Evolutionary conservation across 2,797 vertebrate genomes (phyloP).

Genomic region (Urosaurus nigricauda): DNA sequence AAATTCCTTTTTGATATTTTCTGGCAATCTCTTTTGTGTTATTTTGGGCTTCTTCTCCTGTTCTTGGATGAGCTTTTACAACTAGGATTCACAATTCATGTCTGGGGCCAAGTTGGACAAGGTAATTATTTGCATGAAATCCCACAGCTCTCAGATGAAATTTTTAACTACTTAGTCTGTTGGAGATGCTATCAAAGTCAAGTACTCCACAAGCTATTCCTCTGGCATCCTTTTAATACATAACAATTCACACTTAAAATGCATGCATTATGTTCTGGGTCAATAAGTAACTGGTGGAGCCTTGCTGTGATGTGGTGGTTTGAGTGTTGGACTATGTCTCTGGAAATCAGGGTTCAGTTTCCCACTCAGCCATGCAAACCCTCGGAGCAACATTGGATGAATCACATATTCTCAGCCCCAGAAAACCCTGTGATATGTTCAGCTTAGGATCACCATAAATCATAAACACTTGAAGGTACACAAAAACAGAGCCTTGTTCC

Average conservation of each 20-base stretch:
- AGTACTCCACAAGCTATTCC: neutral
- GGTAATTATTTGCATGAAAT: conserved; percentile 18
- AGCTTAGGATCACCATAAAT: too few relatives aligned
- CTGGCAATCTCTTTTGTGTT: neutral
- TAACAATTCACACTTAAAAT: neutral
- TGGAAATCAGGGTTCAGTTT: too few relatives aligned
- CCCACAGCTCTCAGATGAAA: neutral
- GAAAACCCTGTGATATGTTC: too few relatives aligned
- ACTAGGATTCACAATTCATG: conserved; percentile 9
- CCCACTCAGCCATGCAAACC: too few relatives aligned
- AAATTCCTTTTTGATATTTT: conserved; percentile 13
- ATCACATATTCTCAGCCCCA: too few relatives aligned
- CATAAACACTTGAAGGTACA: too few relatives aligned
- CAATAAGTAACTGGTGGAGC: neutral
- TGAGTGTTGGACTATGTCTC: too few relatives aligned
- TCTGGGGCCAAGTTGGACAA: neutral
- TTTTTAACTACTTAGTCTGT: neutral
- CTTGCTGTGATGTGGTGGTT: neutral
- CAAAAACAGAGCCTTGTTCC: neutral
- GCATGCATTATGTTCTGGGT: neutral
- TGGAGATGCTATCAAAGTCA: neutral
- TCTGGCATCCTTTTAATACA: neutral
- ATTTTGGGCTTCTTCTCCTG: neutral
- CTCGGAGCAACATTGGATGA: too few relatives aligned
- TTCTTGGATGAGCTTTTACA: neutral